A percentile compares a stretch with the other conserved stretches of the same genome.
Evolutionary conservation across 2,797 vertebrate genomes (phyloP).

Genomic region (Poecilia wingei): DNA sequence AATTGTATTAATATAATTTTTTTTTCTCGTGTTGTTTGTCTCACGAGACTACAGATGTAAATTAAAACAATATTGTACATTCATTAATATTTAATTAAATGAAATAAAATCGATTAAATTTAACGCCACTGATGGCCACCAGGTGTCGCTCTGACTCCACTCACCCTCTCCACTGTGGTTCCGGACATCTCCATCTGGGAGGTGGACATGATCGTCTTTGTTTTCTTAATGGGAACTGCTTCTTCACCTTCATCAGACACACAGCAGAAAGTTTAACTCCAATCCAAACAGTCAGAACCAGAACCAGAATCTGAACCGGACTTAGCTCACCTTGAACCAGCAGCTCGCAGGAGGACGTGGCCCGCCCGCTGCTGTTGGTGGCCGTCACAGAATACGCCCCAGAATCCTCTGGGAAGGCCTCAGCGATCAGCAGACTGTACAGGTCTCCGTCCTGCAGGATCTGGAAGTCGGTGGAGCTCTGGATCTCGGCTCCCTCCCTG

Average conservation of each 20-base stretch:
- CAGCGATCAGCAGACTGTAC: slow-evolving; percentile 95
- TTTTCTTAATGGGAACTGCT: slow-evolving; percentile 94
- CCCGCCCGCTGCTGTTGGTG: slow-evolving; percentile 93
- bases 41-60: too few relatives aligned
- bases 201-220: slow-evolving; percentile 91
- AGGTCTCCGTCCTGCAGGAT: slow-evolving; percentile 95
- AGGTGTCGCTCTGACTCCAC: background rate
- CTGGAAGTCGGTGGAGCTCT: slow-evolving; percentile 97
- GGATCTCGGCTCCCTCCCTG: slow-evolving; percentile 98
- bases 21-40: too few relatives aligned
- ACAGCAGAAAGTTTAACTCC: background rate
- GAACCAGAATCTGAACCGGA: background rate
- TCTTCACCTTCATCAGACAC: slow-evolving; percentile 81
- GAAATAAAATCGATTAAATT: too few relatives aligned
- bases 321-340: slow-evolving; percentile 88
- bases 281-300: too few relatives aligned
- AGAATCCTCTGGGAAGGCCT: slow-evolving; percentile 98
- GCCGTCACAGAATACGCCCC: slow-evolving; percentile 97
- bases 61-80: too few relatives aligned
- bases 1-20: too few relatives aligned
- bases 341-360: slow-evolving; percentile 95
- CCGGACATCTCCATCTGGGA: slow-evolving; percentile 88
- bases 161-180: slow-evolving; percentile 90
- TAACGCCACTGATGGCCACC: background rate
- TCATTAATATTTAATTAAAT: too few relatives aligned